Conservation (phyloP, 2,113 vertebrate species). For the Motacilla tschutschensis region DNA sequence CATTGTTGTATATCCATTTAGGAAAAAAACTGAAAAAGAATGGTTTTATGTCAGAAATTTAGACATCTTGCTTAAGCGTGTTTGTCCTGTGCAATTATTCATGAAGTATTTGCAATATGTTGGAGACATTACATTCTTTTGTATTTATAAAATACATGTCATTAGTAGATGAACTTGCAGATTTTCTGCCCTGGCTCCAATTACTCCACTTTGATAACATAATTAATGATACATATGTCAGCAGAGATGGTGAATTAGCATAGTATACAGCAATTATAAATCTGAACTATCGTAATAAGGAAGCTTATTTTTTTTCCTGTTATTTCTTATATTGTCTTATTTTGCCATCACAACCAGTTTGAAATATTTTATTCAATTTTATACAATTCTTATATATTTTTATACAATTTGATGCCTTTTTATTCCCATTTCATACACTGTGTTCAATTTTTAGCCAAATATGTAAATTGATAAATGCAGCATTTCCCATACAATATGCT, state of each 20-base stretch:
- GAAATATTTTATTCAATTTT: background rate
- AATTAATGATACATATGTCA: constrained; percentile 27
- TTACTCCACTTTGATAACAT: constrained; percentile 9
- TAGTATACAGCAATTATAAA: background rate
- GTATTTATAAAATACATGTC: constrained; percentile 10
- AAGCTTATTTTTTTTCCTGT: background rate
- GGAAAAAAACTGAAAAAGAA: background rate
- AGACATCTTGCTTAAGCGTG: background rate
- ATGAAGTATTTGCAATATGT: background rate
- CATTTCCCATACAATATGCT: background rate
- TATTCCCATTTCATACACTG: background rate
- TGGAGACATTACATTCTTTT: background rate
- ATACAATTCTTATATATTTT: background rate
- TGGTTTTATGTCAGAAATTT: background rate
- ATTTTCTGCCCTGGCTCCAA: constrained; percentile 8
- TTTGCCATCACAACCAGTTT: background rate
- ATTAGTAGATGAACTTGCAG: background rate
- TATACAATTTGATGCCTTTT: background rate
- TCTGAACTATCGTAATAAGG: background rate
- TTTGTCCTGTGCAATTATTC: background rate
- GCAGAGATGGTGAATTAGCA: background rate
- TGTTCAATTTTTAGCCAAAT: background rate
- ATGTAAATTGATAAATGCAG: background rate
- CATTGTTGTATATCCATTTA: background rate
- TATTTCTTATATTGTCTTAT: background rate